Evolutionary conservation across 92 coral and sea anemone species (phyloP), one percentile per base, ranked within the genome.

Genomic region (Zoanthus sansibaricus): DNA sequence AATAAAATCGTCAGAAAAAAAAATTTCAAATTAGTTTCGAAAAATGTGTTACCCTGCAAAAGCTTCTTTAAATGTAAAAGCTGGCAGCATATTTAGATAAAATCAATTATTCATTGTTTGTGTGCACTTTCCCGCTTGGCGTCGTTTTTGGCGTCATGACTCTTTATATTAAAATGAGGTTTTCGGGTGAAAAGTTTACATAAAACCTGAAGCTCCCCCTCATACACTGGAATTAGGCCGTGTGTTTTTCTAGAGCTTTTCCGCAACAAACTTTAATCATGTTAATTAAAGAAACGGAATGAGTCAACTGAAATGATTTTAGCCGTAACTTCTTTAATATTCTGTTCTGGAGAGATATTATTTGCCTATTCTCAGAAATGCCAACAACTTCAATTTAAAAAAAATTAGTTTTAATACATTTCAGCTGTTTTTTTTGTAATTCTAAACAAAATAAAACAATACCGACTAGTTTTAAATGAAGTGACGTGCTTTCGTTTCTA

Each of bases 91-190:
- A 30, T 45, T 80, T 51, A 67, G 17, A 7, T 80, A 37, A 4
- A 9, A 33, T 64, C 66, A 49, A 80, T 64, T 80, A 80, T 80
- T 80, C 44, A 80, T 80, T 25, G 75, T 44, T 79, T 79, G 45
- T 67, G 37, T 20, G 75, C 64, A 46, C 51, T 80, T 66, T 78
- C 66, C 72, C 75, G 59, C 75, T 67, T 80, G 85, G 59, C 75
- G 46, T 80, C 59, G 32, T 9, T 80, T 47, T 80, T 62, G 66
- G 85, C 85, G 75, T 64, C 85, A 66, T 21, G 75, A 80, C 75
- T 46, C 85, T 20, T 3, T 44, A 25, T n/a, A 4, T 30, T 47
- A 61, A 33, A 46, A 64, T 47, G n/a, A 18, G 1, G n/a, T 42
- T 46, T 14, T 18, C 7, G 20, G 25, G 30, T 9, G 9, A 20